phyloP scores from a whole-genome alignment of 1,140 invertebrate genomes.

The Chrysomallon squamiferum region DNA sequence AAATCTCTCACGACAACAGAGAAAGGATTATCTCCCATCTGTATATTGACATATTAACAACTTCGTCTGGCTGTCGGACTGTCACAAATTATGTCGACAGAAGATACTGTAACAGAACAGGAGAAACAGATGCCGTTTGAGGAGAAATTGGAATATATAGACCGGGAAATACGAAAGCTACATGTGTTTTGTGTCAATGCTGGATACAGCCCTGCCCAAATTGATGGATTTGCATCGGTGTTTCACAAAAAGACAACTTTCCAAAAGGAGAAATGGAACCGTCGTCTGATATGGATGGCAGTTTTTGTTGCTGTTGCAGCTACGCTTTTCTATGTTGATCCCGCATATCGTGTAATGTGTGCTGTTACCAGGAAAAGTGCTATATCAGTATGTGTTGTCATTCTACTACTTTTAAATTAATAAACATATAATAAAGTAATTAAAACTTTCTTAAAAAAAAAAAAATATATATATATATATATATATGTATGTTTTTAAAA shows the following conservation, averaged over 20 bases:
- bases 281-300: not conserved
- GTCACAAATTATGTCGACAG: not conserved
- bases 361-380: not conserved
- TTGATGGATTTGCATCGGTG: slow-evolving; percentile 7
- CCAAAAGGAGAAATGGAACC: slow-evolving; percentile 5
- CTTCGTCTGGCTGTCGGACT: no score
- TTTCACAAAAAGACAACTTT: slow-evolving; percentile 2
- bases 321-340: slow-evolving; percentile 2
- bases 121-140: slow-evolving; percentile 4
- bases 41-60: no score
- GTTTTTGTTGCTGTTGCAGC: slow-evolving; percentile 1
- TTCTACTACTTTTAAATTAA: not conserved
- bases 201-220: slow-evolving; percentile 15
- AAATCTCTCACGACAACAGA: no score
- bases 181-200: slow-evolving; percentile 8
- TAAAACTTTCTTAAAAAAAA: not conserved
- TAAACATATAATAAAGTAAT: not conserved
- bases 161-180: slow-evolving; percentile 5
- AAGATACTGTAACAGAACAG: not conserved
- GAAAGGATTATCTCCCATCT: no score
- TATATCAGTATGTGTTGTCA: slow-evolving; percentile 6
- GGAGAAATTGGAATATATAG: slow-evolving; percentile 6
- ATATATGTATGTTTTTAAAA: not conserved
- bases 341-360: not conserved
- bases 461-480: not conserved